Percentiles rank a stretch among this genome's conserved stretches.
Conservation (phyloP, 2,797 vertebrate species). For the Hipposideros larvatus region DNA sequence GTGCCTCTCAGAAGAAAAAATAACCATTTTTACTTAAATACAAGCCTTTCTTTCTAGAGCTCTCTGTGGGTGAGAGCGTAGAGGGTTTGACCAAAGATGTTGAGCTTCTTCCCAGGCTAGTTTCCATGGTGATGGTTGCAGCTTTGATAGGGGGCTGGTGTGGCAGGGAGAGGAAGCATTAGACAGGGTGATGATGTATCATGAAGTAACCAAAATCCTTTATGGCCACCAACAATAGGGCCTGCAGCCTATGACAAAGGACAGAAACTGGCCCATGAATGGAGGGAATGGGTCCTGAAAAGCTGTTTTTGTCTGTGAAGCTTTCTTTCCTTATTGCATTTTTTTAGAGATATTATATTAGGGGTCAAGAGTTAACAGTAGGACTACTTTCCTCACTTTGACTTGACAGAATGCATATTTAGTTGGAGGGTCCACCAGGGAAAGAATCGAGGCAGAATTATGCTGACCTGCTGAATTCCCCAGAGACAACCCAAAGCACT, state of each 20-base stretch:
- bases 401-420: not conserved
- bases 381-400: not conserved
- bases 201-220: slow-evolving; percentile 58
- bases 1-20: slow-evolving; percentile 48
- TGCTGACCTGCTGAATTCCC: not conserved
- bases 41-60: slow-evolving; percentile 74
- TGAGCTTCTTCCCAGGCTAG: slow-evolving; percentile 82
- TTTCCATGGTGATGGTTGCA: slow-evolving; percentile 90
- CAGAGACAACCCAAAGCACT: not conserved
- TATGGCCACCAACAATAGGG: slow-evolving; percentile 50
- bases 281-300: not conserved
- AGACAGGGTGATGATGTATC: slow-evolving; percentile 82
- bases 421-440: not conserved
- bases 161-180: slow-evolving; percentile 71
- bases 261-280: not conserved
- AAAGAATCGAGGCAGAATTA: not conserved
- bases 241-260: not conserved
- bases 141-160: slow-evolving; percentile 83
- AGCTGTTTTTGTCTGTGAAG: not conserved
- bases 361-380: not conserved
- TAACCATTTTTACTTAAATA: slow-evolving; percentile 52
- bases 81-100: slow-evolving; percentile 79
- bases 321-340: not conserved
- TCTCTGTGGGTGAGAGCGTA: slow-evolving; percentile 87
- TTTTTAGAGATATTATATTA: not conserved